Evolutionary conservation across 2,797 vertebrate species (phyloP).

Genomic region (Merluccius polli): DNA sequence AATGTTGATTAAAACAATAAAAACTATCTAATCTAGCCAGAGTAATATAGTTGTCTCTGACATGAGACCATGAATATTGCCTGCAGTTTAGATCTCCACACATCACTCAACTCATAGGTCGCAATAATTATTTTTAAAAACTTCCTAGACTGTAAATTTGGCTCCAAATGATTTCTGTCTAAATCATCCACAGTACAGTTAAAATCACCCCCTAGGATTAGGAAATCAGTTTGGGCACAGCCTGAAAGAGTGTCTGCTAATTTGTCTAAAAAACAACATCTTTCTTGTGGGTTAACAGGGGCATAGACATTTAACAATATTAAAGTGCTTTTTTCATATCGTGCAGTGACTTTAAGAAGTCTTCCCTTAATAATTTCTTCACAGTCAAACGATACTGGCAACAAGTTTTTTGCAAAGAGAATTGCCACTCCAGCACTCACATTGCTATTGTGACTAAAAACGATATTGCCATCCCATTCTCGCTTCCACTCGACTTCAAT

Average conservation of each 20-base stretch:
- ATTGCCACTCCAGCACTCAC: neutral
- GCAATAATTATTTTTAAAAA: neutral
- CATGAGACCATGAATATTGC: neutral
- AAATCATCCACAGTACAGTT: neutral
- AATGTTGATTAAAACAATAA: neutral
- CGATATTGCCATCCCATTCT: neutral
- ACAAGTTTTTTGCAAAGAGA: neutral
- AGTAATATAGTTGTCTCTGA: neutral
- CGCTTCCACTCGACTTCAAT: neutral
- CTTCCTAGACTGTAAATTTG: neutral
- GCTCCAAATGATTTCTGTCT: neutral
- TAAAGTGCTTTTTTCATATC: neutral
- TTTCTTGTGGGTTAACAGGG: neutral
- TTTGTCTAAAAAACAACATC: slow-evolving; percentile 1
- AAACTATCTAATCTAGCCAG: neutral
- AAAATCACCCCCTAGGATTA: too few relatives aligned
- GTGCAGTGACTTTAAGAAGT: neutral
- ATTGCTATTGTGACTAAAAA: neutral
- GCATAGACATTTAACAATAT: neutral
- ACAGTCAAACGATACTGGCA: neutral
- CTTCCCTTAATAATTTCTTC: neutral
- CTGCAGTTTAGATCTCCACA: neutral
- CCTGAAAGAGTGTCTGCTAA: neutral
- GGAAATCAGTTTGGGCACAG: neutral
- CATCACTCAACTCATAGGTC: neutral